Percentiles rank a stretch among this genome's conserved stretches.
Evolutionary conservation across 2,113 vertebrate species (phyloP).

Genomic region (Nerophis ophidion): DNA sequence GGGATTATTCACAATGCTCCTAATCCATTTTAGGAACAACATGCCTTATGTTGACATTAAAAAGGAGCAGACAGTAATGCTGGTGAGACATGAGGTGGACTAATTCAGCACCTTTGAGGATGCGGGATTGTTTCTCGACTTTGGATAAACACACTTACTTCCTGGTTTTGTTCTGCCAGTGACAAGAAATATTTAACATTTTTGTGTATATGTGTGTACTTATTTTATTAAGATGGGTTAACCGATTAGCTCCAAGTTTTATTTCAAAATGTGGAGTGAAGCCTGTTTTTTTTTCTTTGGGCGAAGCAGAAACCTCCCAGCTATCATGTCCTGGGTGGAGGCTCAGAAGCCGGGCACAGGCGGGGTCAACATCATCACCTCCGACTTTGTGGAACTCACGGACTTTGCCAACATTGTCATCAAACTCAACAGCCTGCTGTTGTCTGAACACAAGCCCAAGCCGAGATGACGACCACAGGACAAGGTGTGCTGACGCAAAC

Average conservation of each 20-base stretch:
- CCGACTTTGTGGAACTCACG: conserved; percentile 94
- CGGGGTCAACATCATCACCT: conserved; percentile 97
- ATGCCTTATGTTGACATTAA: conserved; percentile 9
- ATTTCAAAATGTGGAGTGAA: background rate
- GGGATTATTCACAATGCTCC: conserved; percentile 1
- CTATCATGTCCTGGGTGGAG: conserved; percentile 92
- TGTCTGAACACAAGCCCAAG: conserved; percentile 53
- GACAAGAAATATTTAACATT: conserved; percentile 18
- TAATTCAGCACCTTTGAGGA: conserved; percentile 56
- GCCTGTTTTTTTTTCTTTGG: conserved; percentile 1
- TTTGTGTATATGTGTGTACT: conserved; percentile 16
- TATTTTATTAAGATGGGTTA: background rate
- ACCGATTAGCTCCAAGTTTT: too few species aligned
- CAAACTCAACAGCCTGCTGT: conserved; percentile 81
- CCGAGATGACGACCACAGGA: conserved; percentile 42
- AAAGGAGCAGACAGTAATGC: conserved; percentile 7
- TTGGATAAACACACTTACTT: conserved; percentile 60
- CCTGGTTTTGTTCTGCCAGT: conserved; percentile 67
- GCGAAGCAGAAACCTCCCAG: conserved; percentile 82
- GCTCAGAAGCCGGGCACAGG: conserved; percentile 84
- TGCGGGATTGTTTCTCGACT: conserved; percentile 64
- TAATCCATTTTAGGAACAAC: conserved; percentile 4
- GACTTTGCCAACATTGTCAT: conserved; percentile 95
- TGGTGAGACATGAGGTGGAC: conserved; percentile 54
- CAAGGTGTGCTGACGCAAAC: background rate